Conservation (phyloP, 2,113 vertebrate species). For the Megaceryle torquata region DNA sequence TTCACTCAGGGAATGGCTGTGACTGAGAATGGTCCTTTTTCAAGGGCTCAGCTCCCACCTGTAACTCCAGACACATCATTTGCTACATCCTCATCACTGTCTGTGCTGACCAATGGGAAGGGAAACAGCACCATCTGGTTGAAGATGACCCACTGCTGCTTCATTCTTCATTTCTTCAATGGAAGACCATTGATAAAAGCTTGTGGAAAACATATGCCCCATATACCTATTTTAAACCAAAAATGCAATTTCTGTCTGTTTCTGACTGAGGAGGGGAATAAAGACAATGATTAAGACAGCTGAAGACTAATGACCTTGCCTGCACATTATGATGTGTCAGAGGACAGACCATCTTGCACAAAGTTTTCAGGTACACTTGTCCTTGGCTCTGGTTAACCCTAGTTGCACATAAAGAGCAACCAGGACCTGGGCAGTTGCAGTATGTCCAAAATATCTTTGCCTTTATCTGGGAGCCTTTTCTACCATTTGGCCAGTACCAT, state of each 20-base stretch:
- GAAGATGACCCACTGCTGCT: background rate
- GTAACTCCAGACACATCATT: background rate
- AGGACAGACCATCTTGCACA: fast-evolving
- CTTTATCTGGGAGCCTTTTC: background rate
- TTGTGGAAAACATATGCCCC: background rate
- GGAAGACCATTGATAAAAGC: background rate
- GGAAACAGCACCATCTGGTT: background rate
- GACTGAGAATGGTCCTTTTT: background rate
- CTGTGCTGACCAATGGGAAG: background rate
- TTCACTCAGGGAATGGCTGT: background rate
- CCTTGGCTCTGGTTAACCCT: background rate
- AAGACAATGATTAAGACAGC: background rate
- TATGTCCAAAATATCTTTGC: no score
- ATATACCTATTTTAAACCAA: background rate
- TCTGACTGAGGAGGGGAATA: background rate
- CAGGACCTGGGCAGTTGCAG: background rate
- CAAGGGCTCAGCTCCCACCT: background rate
- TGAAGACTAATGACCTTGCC: background rate
- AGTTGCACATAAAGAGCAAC: background rate
- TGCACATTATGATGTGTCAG: background rate
- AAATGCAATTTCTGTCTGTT: background rate
- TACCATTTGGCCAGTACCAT: fast-evolving
- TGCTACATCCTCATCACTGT: background rate
- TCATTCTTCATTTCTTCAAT: background rate
- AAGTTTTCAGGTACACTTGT: background rate